Conservation (phyloP, 2,797 vertebrate species). For the Hylomyscus alleni region DNA sequence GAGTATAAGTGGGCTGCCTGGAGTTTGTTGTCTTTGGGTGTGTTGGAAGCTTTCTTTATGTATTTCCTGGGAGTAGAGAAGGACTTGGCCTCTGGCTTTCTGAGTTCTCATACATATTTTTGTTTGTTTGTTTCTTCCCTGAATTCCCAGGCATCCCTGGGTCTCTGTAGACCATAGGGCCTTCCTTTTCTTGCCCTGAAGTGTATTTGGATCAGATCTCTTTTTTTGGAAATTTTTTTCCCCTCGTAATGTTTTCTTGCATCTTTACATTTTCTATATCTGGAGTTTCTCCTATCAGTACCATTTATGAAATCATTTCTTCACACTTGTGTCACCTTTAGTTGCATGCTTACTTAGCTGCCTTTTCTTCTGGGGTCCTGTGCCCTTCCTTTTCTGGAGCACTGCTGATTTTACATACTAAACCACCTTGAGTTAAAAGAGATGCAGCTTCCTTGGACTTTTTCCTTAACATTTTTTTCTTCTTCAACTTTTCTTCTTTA, state of each 20-base stretch:
- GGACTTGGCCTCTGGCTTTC: constrained; percentile 81
- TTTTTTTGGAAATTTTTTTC: constrained; percentile 39
- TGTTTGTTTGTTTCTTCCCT: constrained; percentile 59
- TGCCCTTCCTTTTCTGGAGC: background rate
- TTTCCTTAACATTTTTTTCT: constrained; percentile 17
- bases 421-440: background rate
- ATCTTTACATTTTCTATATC: constrained; percentile 39
- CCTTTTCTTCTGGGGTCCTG: background rate
- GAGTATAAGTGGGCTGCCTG: constrained; percentile 10
- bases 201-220: constrained; percentile 21
- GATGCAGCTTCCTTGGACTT: background rate
- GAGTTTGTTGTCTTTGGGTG: constrained; percentile 68
- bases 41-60: constrained; percentile 77
- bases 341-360: background rate
- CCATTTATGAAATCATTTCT: constrained; percentile 87
- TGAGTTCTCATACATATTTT: constrained; percentile 24
- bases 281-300: constrained; percentile 81
- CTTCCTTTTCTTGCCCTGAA: constrained; percentile 84
- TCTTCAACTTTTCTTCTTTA: constrained; percentile 47
- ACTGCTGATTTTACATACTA: accelerated
- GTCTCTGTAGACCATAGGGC: background rate
- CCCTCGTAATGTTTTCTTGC: constrained; percentile 72
- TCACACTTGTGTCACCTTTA: constrained; percentile 22
- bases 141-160: background rate
- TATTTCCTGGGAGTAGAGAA: constrained; percentile 79